Conservation (phyloP, 2,113 vertebrate species). For the Oplegnathus fasciatus region DNA sequence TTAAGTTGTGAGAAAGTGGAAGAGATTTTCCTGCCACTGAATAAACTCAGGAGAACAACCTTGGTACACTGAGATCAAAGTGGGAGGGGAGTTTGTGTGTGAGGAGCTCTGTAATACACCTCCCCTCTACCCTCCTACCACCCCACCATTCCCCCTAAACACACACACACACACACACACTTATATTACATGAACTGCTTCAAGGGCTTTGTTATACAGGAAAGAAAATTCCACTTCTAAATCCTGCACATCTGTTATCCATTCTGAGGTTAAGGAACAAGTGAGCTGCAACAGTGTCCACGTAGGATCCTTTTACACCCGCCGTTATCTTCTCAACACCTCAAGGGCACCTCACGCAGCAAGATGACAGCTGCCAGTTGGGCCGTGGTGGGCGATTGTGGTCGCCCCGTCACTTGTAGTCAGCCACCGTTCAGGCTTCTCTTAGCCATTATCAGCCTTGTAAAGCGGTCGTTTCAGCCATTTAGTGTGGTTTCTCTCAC, state of each 20-base stretch:
- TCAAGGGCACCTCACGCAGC: conserved; percentile 25
- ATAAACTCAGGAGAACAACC: conserved; percentile 35
- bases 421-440: conserved; percentile 26
- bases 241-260: conserved; percentile 80
- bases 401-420: not conserved
- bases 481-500: conserved; percentile 26
- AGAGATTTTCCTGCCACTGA: conserved; percentile 10
- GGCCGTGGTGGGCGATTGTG: not conserved
- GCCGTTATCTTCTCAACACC: conserved; percentile 50
- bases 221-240: conserved; percentile 72
- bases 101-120: conserved; percentile 52
- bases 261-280: conserved; percentile 74
- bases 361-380: conserved; percentile 23
- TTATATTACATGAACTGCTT: conserved; percentile 56
- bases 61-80: conserved; percentile 57
- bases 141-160: conserved; percentile 12
- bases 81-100: conserved; percentile 71
- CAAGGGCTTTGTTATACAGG: conserved; percentile 77
- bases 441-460: conserved; percentile 48
- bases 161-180: conserved; percentile 29
- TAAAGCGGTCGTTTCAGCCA: conserved; percentile 43
- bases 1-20: not conserved
- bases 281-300: conserved; percentile 68
- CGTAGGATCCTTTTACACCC: conserved; percentile 59
- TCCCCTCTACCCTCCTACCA: conserved; percentile 11